Base-by-base conservation (phyloP, 1,140 invertebrate genomes). In the Drosophila willistoni region DNA sequence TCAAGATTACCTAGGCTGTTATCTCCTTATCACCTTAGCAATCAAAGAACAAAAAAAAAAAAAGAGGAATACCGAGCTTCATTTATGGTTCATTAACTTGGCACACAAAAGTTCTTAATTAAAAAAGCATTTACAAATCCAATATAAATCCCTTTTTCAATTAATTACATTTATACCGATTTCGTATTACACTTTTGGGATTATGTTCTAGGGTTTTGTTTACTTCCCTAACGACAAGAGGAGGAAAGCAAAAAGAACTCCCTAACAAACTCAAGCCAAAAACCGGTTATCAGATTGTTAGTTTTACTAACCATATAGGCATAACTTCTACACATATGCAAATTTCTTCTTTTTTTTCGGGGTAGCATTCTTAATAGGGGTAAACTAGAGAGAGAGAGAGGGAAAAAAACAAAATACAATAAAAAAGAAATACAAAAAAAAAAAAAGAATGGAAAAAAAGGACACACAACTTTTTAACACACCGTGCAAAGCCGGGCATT, bases 381-480 rank as follows among this genome's bases (percentile, higher is more conserved):
- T 22, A 12, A 19, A 64, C 29, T 29, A 59, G 70, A 61, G 39
- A 57, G 4, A 19, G 19, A 47, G 6, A 51, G 9, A 19, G 36
- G 17, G 1, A 19, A 10, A 12, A 51, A 51, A 51, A 19, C 17
- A 14, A 51, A 51, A 51, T 22, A 51, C 44, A 22, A n/a, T 54
- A 66, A 51, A 65, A 72, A 17, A 36, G 6, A 33, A 36, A 57
- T 39, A 39, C 36, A 39, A 39, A 13, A 13, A 36, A 34, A 33
- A 34, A 57, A 62, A 66, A 71, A 60, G 29, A 73, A 55, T 69
- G 77, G 64, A 22, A 76, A 22, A 76, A 73, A 73, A 75, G 82
- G 66, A 73, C 63, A 76, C 56, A 59, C 33, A 71, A 81, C 71
- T 71, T 87, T 81, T 81, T 86, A 71, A 85, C 79, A 81, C 82